A percentile compares a stretch with the other conserved stretches of the same genome.
These are phyloP conservation scores for Deroptyus accipitrinus DNA, from an alignment of 2,113 vertebrate species.

Conservation along the genomic window DNA sequence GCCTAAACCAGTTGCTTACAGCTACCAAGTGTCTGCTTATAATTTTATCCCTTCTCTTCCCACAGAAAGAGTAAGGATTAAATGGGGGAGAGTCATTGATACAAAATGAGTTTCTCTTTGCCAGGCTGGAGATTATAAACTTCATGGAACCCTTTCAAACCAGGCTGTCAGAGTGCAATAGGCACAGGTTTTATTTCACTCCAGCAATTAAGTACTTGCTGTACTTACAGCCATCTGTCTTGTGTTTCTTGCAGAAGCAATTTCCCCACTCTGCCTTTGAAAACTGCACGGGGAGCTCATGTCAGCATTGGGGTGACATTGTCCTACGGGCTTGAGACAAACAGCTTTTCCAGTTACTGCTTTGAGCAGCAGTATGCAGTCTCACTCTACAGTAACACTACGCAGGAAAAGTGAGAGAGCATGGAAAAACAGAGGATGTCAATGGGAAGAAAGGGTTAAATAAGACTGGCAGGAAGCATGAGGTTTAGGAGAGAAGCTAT, in stretches of 20 bases:
- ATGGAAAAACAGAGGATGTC: not conserved
- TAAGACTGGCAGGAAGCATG: not conserved
- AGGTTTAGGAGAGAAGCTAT: not conserved
- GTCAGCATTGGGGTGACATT: not conserved
- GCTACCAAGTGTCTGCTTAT: not conserved
- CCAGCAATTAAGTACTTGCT: not conserved
- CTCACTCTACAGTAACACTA: not conserved
- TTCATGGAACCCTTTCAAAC: not conserved
- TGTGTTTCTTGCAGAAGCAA: not conserved
- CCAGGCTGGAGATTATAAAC: not conserved
- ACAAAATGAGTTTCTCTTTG: constrained; percentile 5
- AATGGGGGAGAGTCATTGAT: not conserved
- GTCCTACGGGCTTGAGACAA: not conserved
- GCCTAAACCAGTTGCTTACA: not conserved
- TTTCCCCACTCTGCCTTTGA: not conserved
- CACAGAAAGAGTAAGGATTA: not conserved
- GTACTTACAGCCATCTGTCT: constrained; percentile 31
- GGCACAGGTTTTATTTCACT: constrained; percentile 34
- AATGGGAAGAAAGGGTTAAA: not conserved
- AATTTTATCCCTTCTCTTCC: not conserved
- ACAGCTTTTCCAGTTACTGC: not conserved
- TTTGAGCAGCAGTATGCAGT: not conserved
- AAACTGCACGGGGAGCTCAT: not conserved
- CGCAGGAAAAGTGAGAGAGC: not conserved
- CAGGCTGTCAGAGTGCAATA: constrained; percentile 26